These are phyloP conservation scores for Dissostichus mawsoni DNA, from an alignment of 2,113 vertebrate genomes.

Conservation along the genomic window DNA sequence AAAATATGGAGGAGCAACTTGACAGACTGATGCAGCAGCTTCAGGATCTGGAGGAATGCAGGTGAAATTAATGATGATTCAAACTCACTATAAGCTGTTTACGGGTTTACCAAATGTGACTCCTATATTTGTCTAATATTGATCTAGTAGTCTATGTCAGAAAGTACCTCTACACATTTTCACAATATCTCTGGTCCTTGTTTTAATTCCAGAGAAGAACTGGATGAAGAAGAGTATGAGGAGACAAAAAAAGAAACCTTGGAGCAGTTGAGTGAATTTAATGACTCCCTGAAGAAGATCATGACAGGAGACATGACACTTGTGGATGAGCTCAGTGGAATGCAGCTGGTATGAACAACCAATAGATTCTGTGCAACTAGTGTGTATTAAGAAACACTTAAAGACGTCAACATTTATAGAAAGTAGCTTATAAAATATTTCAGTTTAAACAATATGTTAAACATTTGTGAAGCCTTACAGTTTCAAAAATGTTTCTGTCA, in stretches of 20 bases:
- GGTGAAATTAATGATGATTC: conserved; percentile 78
- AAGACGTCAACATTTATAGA: neutral
- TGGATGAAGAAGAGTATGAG: conserved; percentile 96
- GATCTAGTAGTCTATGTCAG: neutral
- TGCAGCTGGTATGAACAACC: conserved; percentile 91
- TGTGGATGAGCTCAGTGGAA: conserved; percentile 95
- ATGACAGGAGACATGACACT: conserved; percentile 98
- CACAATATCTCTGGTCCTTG: neutral
- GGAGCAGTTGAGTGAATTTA: conserved; percentile 96
- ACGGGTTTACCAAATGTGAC: neutral
- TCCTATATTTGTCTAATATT: neutral
- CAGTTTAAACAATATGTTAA: neutral
- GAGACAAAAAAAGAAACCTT: conserved; percentile 98
- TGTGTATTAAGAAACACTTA: neutral
- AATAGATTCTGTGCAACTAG: neutral
- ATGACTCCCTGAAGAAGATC: conserved; percentile 95
- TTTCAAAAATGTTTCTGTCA: conserved; percentile 43
- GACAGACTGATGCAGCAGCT: conserved; percentile 98
- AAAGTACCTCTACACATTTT: neutral
- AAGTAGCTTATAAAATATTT: neutral
- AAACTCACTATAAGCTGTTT: neutral
- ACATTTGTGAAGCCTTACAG: neutral
- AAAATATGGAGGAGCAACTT: conserved; percentile 97
- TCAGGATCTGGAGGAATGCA: conserved; percentile 97
- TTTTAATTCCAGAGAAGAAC: conserved; percentile 87